These are phyloP conservation scores for Schizopygopsis malacanthus DNA, from an alignment of 2,797 vertebrate species.

Conservation along the genomic window DNA sequence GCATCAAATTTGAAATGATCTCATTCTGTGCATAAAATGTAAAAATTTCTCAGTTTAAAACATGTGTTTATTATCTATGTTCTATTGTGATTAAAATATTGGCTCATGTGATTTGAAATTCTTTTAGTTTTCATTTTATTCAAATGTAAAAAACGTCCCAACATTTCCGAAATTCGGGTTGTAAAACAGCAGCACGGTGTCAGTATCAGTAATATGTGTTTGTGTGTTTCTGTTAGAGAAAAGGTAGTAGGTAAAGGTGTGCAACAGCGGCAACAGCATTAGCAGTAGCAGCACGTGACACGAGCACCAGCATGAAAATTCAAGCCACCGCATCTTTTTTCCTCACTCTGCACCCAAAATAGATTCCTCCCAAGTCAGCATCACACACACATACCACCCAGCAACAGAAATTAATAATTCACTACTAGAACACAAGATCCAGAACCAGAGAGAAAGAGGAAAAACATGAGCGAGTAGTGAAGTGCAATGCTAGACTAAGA, in stretches of 20 bases:
- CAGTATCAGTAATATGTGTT: not conserved
- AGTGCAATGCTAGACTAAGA: conserved; percentile 5
- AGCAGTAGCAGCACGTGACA: conserved; percentile 56
- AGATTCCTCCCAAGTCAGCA: conserved; percentile 61
- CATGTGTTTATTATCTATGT: no score
- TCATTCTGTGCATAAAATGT: no score
- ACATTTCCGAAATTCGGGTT: no score
- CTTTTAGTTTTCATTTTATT: no score
- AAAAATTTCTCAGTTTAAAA: no score
- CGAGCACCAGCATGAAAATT: conserved; percentile 64
- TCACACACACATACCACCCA: conserved; percentile 47
- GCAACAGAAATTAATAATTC: conserved; percentile 43
- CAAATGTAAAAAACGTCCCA: no score
- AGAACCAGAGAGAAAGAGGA: conserved; percentile 18
- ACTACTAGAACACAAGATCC: conserved; percentile 40
- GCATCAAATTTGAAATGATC: no score
- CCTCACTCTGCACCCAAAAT: conserved; percentile 60
- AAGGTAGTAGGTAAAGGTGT: conserved; percentile 37
- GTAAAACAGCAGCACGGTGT: not conserved
- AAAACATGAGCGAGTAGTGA: conserved; percentile 59
- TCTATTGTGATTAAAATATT: no score
- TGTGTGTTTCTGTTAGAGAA: conserved; percentile 4
- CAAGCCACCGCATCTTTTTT: conserved; percentile 60
- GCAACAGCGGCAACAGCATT: conserved; percentile 34
- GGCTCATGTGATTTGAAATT: no score